phyloP scores from a whole-genome alignment of 2,113 vertebrate genomes.

The Macaca mulatta region DNA sequence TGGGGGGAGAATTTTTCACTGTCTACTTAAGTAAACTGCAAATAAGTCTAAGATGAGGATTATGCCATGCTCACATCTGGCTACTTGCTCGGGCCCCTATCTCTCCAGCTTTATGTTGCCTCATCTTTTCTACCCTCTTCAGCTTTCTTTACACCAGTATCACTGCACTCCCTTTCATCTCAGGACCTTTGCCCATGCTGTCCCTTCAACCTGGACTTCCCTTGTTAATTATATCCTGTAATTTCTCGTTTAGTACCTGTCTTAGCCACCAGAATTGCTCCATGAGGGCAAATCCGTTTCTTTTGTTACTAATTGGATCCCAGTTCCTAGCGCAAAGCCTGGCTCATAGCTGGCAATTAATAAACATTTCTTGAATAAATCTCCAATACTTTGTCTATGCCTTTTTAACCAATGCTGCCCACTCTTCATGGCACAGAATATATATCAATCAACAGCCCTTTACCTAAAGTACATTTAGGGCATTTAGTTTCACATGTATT shows the following conservation, averaged over 20 bases:
- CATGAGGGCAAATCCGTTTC: background rate
- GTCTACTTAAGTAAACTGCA: background rate
- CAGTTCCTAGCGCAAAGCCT: background rate
- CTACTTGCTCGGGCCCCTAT: background rate
- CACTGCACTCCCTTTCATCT: background rate
- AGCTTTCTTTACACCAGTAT: background rate
- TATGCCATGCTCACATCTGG: background rate
- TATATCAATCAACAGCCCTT: background rate
- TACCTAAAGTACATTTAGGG: background rate
- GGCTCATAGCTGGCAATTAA: background rate
- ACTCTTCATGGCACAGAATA: background rate
- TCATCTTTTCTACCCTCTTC: background rate
- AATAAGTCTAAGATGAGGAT: background rate
- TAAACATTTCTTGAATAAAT: background rate
- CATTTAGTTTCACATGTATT: background rate
- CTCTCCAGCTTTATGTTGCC: background rate
- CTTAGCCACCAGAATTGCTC: background rate
- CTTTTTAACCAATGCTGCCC: background rate
- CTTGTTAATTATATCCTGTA: background rate
- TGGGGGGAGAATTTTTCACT: background rate
- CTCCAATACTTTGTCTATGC: background rate
- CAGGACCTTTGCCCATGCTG: background rate
- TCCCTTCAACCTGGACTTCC: background rate
- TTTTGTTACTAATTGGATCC: background rate
- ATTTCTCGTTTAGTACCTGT: background rate